Base-by-base conservation (phyloP, 2,113 vertebrate genomes). In the Puffinus mauretanicus region DNA sequence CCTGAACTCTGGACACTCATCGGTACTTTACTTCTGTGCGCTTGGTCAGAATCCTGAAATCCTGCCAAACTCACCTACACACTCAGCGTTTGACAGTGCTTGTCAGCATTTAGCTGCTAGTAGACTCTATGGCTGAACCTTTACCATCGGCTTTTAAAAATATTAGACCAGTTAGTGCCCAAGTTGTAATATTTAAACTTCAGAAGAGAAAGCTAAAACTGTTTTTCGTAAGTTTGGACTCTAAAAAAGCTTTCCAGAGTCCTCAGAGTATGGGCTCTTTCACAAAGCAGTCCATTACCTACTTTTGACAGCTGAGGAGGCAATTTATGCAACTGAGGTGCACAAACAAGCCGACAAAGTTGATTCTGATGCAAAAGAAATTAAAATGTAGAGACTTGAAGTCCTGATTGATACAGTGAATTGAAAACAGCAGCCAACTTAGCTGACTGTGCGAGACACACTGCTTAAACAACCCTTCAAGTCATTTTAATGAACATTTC, bases 401-500 rank as follows among this genome's bases (percentile, higher is more conserved):
- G 77, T 36, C 67, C 71, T 96, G 95, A 96, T 38, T 95, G 95
- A 93, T 95, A 95, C 30, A 61, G 65, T n/a, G 70, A 95, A 96
- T 83, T 84, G 82, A 84, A 95, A 94, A 84, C 82, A 64, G 75
- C 71, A 78, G 84, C 77, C 80, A 95, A 36, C 44, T 30, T 88
- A 93, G 88, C 95, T 87, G 93, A 93, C 94, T 90, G 82, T 54
- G 65, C 1, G 3, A 97, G 93, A 88, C 83, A 79, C 65, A 76
- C 77, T 78, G 86, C 96, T 91, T 93, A 86, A 90, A 95, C 86
- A 97, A 94, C 89, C 95, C 86, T 94, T 91, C 32, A 67, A 93
- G 94, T 91, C 86, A 86, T 79, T 88, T 77, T 91, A 96, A 96
- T 95, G 94, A 96, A 94, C 88, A 67, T 94, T 93, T 97, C 88